Percentiles rank a stretch among this genome's conserved stretches.
These are phyloP conservation scores for Leptinotarsa defecta DNA, from an alignment of 1,140 invertebrate species.

Conservation along the genomic window DNA sequence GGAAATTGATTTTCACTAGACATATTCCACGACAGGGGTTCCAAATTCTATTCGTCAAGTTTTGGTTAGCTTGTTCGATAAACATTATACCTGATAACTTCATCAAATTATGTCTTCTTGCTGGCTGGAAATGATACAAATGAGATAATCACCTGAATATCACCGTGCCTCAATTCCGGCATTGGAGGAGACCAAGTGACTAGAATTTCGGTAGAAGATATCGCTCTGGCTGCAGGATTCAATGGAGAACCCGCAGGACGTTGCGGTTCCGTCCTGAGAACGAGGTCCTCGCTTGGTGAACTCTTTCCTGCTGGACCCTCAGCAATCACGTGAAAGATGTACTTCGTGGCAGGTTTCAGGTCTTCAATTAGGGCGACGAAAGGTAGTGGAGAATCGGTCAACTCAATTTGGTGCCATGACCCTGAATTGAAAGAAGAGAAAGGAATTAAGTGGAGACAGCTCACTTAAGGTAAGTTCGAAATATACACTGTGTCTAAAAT, in stretches of 20 bases:
- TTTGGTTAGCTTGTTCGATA: no score
- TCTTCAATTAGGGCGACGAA: slow-evolving; percentile 69
- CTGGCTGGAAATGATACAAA: no score
- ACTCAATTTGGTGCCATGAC: slow-evolving; percentile 70
- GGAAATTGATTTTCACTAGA: no score
- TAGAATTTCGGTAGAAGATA: slow-evolving; percentile 76
- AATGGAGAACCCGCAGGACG: slow-evolving; percentile 75
- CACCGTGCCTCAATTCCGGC: slow-evolving; percentile 71
- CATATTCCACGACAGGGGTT: no score
- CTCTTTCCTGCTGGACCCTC: slow-evolving; percentile 78
- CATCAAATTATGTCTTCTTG: no score
- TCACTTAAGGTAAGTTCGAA: no score
- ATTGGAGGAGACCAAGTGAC: slow-evolving; percentile 77
- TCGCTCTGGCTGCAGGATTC: slow-evolving; percentile 70
- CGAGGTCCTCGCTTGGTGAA: slow-evolving; percentile 69
- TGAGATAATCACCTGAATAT: slow-evolving; percentile 59
- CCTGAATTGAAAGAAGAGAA: slow-evolving; percentile 42
- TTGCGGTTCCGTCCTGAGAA: slow-evolving; percentile 76
- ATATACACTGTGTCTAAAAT: no score
- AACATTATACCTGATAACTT: no score
- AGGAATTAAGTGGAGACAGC: no score
- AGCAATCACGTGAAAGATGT: slow-evolving; percentile 75
- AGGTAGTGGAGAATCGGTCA: slow-evolving; percentile 65
- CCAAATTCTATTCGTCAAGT: no score
- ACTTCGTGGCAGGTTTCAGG: slow-evolving; percentile 77